phyloP scores from a whole-genome alignment of 1,140 invertebrate genomes.

The Trichoplusia ni region DNA sequence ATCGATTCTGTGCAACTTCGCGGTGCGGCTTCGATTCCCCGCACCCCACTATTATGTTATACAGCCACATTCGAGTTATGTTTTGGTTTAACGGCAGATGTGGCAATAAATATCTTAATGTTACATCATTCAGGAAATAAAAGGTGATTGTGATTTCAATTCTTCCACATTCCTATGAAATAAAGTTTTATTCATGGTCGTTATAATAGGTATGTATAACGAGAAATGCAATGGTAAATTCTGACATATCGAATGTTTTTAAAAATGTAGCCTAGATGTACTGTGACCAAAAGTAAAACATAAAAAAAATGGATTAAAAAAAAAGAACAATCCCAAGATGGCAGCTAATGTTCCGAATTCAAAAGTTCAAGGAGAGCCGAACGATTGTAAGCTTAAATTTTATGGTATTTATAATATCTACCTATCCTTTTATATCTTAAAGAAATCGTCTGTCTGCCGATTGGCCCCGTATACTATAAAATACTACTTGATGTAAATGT shows the following conservation, averaged over 20 bases:
- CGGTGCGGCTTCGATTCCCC: constrained; percentile 21
- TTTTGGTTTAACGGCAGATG: constrained; percentile 9
- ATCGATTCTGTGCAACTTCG: constrained; percentile 30
- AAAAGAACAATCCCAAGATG: neutral
- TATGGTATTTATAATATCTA: neutral
- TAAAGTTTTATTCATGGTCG: too few species aligned
- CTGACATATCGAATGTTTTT: too few species aligned
- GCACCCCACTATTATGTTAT: constrained; percentile 26
- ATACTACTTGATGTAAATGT: constrained; percentile 16
- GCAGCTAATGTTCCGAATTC: neutral
- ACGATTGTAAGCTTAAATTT: neutral
- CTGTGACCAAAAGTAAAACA: too few species aligned
- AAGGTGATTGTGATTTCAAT: too few species aligned
- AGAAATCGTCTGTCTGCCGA: constrained; percentile 19
- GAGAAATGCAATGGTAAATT: too few species aligned
- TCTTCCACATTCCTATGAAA: too few species aligned
- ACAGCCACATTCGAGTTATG: neutral
- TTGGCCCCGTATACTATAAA: constrained; percentile 16
- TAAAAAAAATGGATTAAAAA: neutral
- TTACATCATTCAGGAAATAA: neutral
- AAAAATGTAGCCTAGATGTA: too few species aligned
- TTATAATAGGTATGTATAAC: too few species aligned
- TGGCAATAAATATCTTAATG: neutral
- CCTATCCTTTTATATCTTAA: neutral
- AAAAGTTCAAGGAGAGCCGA: neutral